Percentiles rank a stretch among this genome's conserved stretches.
phyloP scores from a whole-genome alignment of 2,113 vertebrate species.

The Pluvialis apricaria region DNA sequence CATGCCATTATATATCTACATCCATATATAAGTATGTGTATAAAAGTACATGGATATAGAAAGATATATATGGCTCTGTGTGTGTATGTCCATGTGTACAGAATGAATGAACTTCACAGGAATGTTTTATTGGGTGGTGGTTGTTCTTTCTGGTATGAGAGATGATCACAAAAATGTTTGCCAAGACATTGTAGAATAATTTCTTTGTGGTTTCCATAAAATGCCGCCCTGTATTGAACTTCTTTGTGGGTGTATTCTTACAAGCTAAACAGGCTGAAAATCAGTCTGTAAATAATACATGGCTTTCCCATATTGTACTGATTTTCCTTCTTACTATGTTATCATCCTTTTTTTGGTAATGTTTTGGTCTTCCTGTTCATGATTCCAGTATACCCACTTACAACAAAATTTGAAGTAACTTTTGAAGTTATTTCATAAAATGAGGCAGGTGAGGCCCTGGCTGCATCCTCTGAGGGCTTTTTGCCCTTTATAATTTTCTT shows the following conservation, averaged over 20 bases:
- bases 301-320: neutral
- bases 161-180: neutral
- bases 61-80: rapidly evolving
- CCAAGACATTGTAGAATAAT: neutral
- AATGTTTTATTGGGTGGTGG: neutral
- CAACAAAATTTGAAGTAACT: neutral
- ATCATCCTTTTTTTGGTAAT: neutral
- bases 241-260: neutral
- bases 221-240: neutral
- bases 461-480: neutral
- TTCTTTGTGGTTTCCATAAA: neutral
- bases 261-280: neutral
- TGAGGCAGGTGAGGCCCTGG: neutral
- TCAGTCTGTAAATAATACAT: neutral
- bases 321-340: neutral
- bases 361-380: neutral
- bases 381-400: neutral
- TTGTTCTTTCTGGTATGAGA: neutral
- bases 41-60: neutral
- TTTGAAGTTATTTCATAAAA: neutral
- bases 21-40: rapidly evolving
- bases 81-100: too few species aligned
- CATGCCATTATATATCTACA: neutral
- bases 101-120: neutral
- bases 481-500: neutral